Evolutionary conservation across 2,888 invertebrate species (phyloP).

Genomic region (Polyommatus iphigenia): DNA sequence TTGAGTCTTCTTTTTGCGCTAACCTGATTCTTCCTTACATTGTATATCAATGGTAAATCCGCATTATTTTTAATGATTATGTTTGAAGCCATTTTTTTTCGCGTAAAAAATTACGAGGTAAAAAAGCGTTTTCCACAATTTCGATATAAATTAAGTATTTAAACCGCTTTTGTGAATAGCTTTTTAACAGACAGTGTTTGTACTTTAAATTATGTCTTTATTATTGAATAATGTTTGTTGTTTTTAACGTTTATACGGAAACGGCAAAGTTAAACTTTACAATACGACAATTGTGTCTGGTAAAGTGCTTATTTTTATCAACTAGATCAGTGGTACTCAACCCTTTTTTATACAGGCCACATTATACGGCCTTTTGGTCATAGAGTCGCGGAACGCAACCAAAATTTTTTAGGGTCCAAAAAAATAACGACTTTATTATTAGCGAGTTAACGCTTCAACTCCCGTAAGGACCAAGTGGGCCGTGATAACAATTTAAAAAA

Average conservation of each 20-base stretch:
- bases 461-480: no score
- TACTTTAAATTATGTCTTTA: neutral
- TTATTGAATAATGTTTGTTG: neutral
- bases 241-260: neutral
- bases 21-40: neutral
- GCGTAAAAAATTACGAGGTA: slow-evolving; percentile 19
- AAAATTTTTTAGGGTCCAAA: no score
- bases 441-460: no score
- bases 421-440: no score
- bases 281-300: no score
- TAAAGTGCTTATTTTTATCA: no score
- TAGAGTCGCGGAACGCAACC: no score
- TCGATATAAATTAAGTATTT: slow-evolving; percentile 1
- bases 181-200: neutral
- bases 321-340: no score
- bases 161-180: slow-evolving; percentile 2
- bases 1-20: neutral
- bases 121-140: neutral
- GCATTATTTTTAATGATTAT: slow-evolving; percentile 12
- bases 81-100: slow-evolving; percentile 15
- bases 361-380: no score
- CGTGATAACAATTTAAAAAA: no score
- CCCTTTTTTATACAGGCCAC: no score
- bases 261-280: no score
- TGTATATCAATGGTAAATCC: slow-evolving; percentile 1